These are phyloP conservation scores for Pangasius macronema DNA, from an alignment of 2,797 vertebrate genomes.

Conservation along the genomic window DNA sequence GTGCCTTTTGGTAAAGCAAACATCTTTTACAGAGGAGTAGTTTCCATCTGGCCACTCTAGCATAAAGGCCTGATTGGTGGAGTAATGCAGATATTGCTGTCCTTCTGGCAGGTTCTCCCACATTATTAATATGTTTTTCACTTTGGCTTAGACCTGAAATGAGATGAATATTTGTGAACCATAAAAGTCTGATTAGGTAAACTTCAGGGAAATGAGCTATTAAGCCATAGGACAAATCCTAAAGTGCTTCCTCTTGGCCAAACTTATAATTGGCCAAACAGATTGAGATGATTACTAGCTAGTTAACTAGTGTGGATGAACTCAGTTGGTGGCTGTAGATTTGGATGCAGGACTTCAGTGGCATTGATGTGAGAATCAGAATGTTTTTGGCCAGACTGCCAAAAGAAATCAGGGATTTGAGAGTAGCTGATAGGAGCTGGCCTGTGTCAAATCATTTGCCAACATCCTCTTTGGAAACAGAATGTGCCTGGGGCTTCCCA, in stretches of 20 bases:
- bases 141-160: slow-evolving; percentile 1
- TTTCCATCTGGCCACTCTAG: neutral
- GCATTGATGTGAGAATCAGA: neutral
- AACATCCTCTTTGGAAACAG: slow-evolving; percentile 7
- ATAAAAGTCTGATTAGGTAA: neutral
- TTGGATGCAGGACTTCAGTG: neutral
- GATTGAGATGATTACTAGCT: neutral
- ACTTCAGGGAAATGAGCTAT: neutral
- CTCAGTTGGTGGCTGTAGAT: neutral
- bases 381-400: neutral
- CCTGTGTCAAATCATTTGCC: slow-evolving; percentile 29
- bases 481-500: slow-evolving; percentile 1
- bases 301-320: neutral
- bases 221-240: neutral
- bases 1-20: neutral
- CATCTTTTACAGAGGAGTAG: neutral
- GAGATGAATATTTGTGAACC: slow-evolving; percentile 2
- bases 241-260: neutral
- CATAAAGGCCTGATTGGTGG: neutral
- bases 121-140: slow-evolving; percentile 7
- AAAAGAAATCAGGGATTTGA: slow-evolving; percentile 13
- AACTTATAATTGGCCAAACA: neutral
- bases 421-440: slow-evolving; percentile 1
- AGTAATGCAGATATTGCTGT: neutral
- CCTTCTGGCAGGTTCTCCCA: neutral